Base-by-base conservation (phyloP, 2,113 vertebrate genomes). In the Pachycephala philippinensis region DNA sequence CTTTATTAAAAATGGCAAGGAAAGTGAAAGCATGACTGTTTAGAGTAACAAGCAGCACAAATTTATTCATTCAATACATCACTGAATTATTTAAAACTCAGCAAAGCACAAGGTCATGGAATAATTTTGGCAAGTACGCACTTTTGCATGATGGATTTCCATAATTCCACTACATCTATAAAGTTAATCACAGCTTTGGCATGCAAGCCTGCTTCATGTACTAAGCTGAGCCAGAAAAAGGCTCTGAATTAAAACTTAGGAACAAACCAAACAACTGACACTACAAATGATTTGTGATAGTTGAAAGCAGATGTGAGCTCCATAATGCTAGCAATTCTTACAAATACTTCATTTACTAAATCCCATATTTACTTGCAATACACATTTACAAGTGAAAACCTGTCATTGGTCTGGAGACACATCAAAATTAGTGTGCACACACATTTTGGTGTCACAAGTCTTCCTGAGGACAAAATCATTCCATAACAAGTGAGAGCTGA, bases 51-150 rank as follows among this genome's bases (percentile, higher is more conserved):
- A 98, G 98, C 97, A 95, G 96, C 97, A 97, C 97, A 98, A 98
- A 98, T 98, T 98, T 98, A 98, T 98, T 98, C 98, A 98, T 98
- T 97, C 95, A 94, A 96, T 97, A 97, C 95, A 97, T 97, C 98
- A 94, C 97, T 98, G 98, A 98, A 98, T 98, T 98, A 98, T 98
- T 98, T 98, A 98, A 98, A 98, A 97, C 96, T 98, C 94, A 94
- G 96, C 91, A 97, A 97, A 98, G 96, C 95, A 97, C 98, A 98
- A 98, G 98, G 98, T 98, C 98, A 98, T 89, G 79, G 97, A 98
- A 98, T 98, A 98, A 98, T 98, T 98, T 98, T 97, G 97, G 98
- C 97, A 98, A 98, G 97, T 94, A 96, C 45, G 54, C 96, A 97
- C 97, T 98, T 98, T 97, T 98, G 92, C 97, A 92, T 96, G 94